phyloP scores from a whole-genome alignment of 2,888 invertebrate genomes.

The Invenusta paracnida region DNA sequence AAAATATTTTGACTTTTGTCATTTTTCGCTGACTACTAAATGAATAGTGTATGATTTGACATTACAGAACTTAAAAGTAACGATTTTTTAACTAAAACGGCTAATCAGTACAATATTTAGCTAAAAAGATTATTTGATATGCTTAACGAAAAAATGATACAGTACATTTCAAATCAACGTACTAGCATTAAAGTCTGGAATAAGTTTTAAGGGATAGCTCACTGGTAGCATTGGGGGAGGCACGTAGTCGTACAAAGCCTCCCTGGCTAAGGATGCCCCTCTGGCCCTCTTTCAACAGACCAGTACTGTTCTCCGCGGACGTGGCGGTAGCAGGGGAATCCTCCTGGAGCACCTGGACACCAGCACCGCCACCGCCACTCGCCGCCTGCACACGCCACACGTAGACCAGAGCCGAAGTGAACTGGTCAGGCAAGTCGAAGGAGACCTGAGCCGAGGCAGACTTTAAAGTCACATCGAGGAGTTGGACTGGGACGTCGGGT shows the following conservation, averaged over 20 bases:
- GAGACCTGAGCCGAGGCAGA: neutral
- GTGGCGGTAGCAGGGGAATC: neutral
- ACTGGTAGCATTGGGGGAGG: neutral
- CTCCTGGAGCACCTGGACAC: neutral
- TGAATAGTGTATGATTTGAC: too few species aligned
- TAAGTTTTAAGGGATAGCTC: neutral
- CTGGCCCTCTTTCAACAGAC: neutral
- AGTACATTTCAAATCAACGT: too few species aligned
- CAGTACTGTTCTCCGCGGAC: neutral
- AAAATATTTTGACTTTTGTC: too few species aligned
- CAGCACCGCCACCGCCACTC: neutral
- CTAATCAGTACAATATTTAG: too few species aligned
- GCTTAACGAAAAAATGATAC: too few species aligned
- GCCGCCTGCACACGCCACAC: conserved; percentile 50
- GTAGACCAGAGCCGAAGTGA: conserved; percentile 48
- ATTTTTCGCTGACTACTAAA: too few species aligned
- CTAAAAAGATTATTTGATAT: too few species aligned
- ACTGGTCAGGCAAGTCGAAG: neutral
- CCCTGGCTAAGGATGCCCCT: neutral
- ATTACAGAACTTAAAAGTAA: too few species aligned
- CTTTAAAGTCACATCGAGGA: conserved; percentile 49
- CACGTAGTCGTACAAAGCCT: neutral
- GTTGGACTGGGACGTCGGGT: conserved; percentile 49
- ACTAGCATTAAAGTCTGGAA: too few species aligned
- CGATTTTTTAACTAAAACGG: too few species aligned